A percentile compares a stretch with the other conserved stretches of the same genome.
Conservation (phyloP, 2,797 vertebrate genomes). For the Lepidocolaptes lacrymiger region DNA sequence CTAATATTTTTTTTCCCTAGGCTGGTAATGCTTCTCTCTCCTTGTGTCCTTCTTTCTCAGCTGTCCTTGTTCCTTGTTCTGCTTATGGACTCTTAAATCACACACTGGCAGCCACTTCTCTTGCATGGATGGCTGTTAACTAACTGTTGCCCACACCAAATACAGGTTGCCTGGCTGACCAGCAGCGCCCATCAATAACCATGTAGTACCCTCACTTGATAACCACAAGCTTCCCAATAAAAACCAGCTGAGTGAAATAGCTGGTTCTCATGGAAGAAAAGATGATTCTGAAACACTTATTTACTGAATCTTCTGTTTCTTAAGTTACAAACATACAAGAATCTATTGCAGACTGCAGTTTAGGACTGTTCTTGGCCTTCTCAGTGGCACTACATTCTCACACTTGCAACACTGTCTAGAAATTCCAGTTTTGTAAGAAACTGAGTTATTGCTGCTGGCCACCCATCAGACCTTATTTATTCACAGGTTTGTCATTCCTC, state of each 20-base stretch:
- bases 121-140: background rate
- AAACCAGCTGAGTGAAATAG: background rate
- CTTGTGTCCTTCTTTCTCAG: background rate
- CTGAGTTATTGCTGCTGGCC: background rate
- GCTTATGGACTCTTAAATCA: background rate
- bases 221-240: background rate
- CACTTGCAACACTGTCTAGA: background rate
- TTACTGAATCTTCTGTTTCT: background rate
- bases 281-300: background rate
- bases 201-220: rapidly evolving
- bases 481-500: background rate
- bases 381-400: background rate
- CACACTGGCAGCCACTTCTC: background rate
- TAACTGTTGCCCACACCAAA: background rate
- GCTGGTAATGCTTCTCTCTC: background rate
- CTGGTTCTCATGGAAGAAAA: background rate
- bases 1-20: background rate
- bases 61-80: background rate
- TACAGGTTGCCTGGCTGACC: background rate
- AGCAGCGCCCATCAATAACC: background rate
- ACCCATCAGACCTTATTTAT: background rate
- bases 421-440: constrained; percentile 15
- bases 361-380: background rate
- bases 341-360: background rate
- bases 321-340: background rate